Conservation (phyloP, 2,797 vertebrate genomes). For the Enteromius mattozi region DNA sequence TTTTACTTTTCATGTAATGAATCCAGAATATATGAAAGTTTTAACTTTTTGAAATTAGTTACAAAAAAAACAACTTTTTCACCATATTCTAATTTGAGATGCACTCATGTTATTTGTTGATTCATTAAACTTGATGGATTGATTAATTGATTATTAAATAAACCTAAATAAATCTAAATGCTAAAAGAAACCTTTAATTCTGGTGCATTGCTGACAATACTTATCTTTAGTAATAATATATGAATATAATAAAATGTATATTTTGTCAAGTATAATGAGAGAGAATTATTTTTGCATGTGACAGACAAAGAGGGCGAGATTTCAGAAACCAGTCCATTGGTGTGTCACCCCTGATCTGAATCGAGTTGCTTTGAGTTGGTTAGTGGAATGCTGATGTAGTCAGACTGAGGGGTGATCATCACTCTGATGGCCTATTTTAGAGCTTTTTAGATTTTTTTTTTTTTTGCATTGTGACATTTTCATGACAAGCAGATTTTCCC, state of each 20-base stretch:
- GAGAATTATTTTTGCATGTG: neutral
- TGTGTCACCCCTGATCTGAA: neutral
- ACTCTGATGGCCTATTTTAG: slow-evolving; percentile 1
- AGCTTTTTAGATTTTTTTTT: neutral
- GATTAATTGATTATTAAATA: neutral
- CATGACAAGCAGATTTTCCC: neutral
- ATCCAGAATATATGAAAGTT: too few species aligned
- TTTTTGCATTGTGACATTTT: neutral
- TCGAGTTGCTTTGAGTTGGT: neutral
- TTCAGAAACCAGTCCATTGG: neutral
- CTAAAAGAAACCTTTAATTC: neutral
- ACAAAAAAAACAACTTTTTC: too few species aligned
- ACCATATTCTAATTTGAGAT: too few species aligned
- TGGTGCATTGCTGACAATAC: neutral
- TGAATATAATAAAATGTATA: neutral
- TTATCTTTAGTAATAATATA: neutral
- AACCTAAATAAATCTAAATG: neutral
- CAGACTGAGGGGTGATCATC: neutral
- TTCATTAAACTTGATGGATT: neutral
- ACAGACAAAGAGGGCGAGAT: neutral
- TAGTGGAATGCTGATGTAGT: neutral
- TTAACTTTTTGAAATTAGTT: too few species aligned
- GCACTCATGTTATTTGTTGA: neutral
- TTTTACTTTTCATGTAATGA: too few species aligned
- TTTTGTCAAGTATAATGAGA: neutral